Evolutionary conservation across 2,797 vertebrate species (phyloP).

Genomic region (Tangara arthus): DNA sequence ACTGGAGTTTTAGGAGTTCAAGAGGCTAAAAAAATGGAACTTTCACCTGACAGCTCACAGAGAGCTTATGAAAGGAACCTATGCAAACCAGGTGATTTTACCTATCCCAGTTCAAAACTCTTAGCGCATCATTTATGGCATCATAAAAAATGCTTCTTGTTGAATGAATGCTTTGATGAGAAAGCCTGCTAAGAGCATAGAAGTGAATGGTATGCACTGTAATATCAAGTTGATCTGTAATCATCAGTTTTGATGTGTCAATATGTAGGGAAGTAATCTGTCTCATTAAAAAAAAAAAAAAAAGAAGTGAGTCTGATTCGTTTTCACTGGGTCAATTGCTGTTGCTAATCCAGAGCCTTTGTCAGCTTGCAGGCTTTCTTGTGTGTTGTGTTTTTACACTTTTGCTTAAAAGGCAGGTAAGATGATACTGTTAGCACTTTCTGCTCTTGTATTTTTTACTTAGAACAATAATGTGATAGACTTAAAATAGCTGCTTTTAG

Average conservation of each 20-base stretch:
- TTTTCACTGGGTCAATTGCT: conserved; percentile 2
- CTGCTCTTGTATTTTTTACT: background rate
- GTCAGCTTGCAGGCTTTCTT: background rate
- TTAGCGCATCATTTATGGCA: background rate
- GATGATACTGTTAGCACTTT: conserved; percentile 3
- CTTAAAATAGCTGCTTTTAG: conserved; percentile 10
- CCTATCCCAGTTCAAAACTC: background rate
- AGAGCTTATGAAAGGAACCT: background rate
- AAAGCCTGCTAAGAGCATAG: background rate
- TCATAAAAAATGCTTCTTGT: background rate
- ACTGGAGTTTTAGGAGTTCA: background rate
- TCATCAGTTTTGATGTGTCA: conserved; percentile 13
- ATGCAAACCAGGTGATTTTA: background rate
- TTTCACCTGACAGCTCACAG: background rate
- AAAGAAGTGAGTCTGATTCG: background rate
- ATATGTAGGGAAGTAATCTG: background rate
- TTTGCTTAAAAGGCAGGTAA: conserved; percentile 41
- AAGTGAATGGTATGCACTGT: background rate
- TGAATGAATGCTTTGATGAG: conserved; percentile 4
- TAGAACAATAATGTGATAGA: background rate
- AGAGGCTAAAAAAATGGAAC: background rate
- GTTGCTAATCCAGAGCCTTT: background rate
- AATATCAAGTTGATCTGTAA: conserved; percentile 5
- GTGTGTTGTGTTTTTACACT: background rate
- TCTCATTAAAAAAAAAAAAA: background rate